Base-by-base conservation (phyloP, 2,113 vertebrate genomes). In the Anarhynchus alexandrinus region DNA sequence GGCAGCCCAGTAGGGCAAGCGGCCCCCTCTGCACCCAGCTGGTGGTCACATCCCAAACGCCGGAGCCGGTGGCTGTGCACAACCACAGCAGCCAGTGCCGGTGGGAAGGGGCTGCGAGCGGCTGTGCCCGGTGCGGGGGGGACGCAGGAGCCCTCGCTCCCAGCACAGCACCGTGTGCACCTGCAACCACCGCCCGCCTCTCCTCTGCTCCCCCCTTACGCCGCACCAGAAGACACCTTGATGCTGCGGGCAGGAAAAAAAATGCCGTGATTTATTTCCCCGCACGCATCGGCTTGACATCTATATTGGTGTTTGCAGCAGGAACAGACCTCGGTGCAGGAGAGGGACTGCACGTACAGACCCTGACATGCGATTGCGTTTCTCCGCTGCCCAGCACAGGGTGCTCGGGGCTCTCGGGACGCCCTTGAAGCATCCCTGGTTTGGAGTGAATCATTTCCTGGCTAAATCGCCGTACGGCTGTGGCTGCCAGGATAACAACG, bases 81-180 rank as follows among this genome's bases (percentile, higher is more conserved):
- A 9, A 1, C 36, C 40, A 23, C 0, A 0, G 22, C 54, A 52
- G 26, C 1, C 3, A 0, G 12, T 18, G n/a, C 20, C 1, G 0
- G 22, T 9, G 71, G 70, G 40, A 69, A 59, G 55, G 54, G 59
- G 81, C 47, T 79, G 40, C 2, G 3, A 23, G 32, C 6, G 4
- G 25, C 74, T 9, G 16, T 12, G 34, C 25, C 62, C 0, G 2
- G 17, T 0, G 0, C 0, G 14, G 49, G 47, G 8, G 10, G 62
- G 69, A 40, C 3, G 0, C 5, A 5, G 17, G 51, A 73, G 57
- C 58, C n/a, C 54, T 42, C 0, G 0, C 2, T 42, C 12, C 10
- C 86, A 23, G 10, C 88, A 18, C 64, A 30, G 51, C 76, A 9
- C 40, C 30, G 8, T 5, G 9, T 7, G 15, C 23, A 5, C 0